phyloP scores from a whole-genome alignment of 2,888 invertebrate genomes.

The Eilema depressum region DNA sequence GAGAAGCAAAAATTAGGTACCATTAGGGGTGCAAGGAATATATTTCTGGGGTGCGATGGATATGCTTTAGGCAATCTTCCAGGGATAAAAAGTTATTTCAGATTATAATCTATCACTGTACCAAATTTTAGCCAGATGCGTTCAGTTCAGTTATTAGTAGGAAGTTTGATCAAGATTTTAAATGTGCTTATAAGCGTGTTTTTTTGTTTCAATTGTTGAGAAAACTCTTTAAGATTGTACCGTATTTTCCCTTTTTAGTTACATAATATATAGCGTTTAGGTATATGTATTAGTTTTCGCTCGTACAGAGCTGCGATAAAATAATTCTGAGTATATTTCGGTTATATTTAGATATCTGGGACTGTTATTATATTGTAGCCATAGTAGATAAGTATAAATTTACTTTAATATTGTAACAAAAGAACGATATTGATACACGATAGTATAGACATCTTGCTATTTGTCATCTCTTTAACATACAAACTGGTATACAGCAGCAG shows the following conservation, averaged over 20 bases:
- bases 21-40: too few relatives aligned
- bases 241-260: background rate
- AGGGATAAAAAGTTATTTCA: too few relatives aligned
- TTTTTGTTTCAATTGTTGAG: background rate
- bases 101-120: too few relatives aligned
- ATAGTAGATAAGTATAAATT: background rate
- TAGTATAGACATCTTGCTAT: constrained; percentile 23
- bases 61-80: too few relatives aligned
- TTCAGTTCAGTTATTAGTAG: too few relatives aligned
- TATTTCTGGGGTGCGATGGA: too few relatives aligned
- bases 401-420: constrained; percentile 41
- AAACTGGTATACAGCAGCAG: background rate
- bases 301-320: constrained; percentile 42
- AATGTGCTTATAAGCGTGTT: too few relatives aligned
- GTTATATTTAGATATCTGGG: constrained; percentile 22
- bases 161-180: too few relatives aligned
- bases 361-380: background rate
- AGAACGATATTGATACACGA: constrained; percentile 41
- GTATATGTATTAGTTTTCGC: background rate
- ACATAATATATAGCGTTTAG: background rate
- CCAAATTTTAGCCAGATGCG: too few relatives aligned
- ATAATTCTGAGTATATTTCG: constrained; percentile 7
- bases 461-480: constrained; percentile 22
- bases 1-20: too few relatives aligned
- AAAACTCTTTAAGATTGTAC: background rate